Evolutionary conservation across 2,797 vertebrate species (phyloP), one percentile per base, ranked within the genome.

Genomic region (Phylloscopus collybita): DNA sequence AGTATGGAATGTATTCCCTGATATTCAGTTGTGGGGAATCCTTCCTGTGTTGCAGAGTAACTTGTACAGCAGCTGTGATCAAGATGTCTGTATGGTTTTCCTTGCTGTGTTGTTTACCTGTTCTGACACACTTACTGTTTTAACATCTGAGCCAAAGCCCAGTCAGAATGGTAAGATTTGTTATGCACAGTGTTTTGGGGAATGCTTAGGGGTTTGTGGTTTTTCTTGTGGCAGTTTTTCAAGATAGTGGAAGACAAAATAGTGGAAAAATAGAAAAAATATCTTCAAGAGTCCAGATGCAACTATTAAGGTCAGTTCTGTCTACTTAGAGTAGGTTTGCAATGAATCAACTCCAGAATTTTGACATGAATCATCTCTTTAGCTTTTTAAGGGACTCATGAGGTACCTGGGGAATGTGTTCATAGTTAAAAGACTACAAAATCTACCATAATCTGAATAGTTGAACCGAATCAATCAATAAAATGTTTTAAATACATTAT

Each of bases 1-100:
- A 96, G 66, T 91, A 91, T 96, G 96, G 97, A 97, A 97, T 97
- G 96, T 94, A 87, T 85, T 94, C 88, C 62, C 86, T 94, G 90
- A 92, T 92, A 92, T 92, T 95, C 90, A 78, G 76, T 93, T 93
- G 64, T 91, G 82, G 94, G 82, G 90, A 97, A 97, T 95, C 91
- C 86, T 95, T 96, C 82, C 90, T 94, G 62, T 91, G 78, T 56
- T 93, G 62, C 65, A 80, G 73, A 90, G 40, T 72, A 76, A 82
- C 66, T 95, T 91, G 36, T 0, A 76, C 51, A 93, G 93, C 96
- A 97, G 94, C 96, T 97, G 96, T 51, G 62, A 93, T 94, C 97
- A 97, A 97, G 96, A 97, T 97, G 96, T 96, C 67, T 86, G 73
- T 50, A 49, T 8, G 17, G 9, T 80, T 95, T 85, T 67, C 40